Conservation (phyloP, 2,113 vertebrate species). For the Hippocampus abdominalis region DNA sequence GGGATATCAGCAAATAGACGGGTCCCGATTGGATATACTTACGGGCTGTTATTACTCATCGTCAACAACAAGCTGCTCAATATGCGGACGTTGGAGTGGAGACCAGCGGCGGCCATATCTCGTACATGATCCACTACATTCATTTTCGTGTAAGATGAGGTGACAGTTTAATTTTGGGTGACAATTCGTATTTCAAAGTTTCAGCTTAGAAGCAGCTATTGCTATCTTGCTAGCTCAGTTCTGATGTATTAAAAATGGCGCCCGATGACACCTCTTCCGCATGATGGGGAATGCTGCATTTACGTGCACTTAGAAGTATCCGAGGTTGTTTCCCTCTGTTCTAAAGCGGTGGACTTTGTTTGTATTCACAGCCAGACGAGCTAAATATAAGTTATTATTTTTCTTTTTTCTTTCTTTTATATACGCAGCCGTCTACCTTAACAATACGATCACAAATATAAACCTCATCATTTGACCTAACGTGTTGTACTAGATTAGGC, state of each 20-base stretch:
- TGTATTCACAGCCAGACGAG: too few species aligned
- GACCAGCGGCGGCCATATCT: conserved; percentile 92
- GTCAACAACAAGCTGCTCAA: conserved; percentile 92
- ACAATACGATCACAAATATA: background rate
- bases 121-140: conserved; percentile 90
- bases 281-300: conserved; percentile 30
- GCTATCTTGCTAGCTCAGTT: conserved; percentile 41
- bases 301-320: background rate
- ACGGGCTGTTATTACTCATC: conserved; percentile 99
- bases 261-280: conserved; percentile 47
- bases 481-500: too few species aligned
- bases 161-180: background rate
- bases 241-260: conserved; percentile 70
- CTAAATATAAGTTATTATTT: too few species aligned
- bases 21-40: conserved; percentile 66
- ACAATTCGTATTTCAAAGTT: conserved; percentile 36
- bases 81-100: conserved; percentile 94
- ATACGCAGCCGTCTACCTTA: too few species aligned
- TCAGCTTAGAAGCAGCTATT: conserved; percentile 40
- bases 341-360: background rate
- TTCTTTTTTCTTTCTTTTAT: too few species aligned
- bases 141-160: conserved; percentile 23
- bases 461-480: background rate
- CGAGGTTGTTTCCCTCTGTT: background rate
- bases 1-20: conserved; percentile 39